phyloP scores from a whole-genome alignment of 1,140 invertebrate species.

The Doryteuthis pealeii region DNA sequence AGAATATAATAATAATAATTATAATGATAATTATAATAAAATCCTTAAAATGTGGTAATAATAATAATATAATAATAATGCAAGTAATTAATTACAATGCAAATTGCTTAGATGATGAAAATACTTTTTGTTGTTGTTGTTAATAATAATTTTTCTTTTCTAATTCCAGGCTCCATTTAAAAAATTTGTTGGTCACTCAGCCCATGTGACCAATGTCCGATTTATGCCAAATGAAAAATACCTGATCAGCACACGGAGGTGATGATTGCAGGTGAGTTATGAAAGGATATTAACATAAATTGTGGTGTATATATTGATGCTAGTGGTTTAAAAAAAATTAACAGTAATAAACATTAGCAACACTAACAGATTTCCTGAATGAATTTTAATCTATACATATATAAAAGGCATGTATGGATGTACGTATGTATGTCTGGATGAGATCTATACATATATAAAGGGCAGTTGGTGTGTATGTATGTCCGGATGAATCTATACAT shows the following conservation, averaged over 20 bases:
- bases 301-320: too few species aligned
- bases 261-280: slow-evolving; percentile 56
- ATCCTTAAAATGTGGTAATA: neutral
- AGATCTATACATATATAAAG: too few species aligned
- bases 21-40: neutral
- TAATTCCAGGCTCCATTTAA: slow-evolving; percentile 44
- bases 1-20: neutral
- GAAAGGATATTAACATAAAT: neutral
- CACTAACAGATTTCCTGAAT: neutral
- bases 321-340: too few species aligned
- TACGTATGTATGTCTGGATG: too few species aligned
- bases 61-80: neutral
- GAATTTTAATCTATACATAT: neutral
- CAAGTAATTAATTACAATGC: neutral
- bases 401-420: too few species aligned
- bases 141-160: neutral
- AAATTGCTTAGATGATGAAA: neutral
- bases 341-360: neutral
- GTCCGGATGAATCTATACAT: too few species aligned
- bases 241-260: slow-evolving; percentile 55
- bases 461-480: too few species aligned
- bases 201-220: slow-evolving; percentile 58
- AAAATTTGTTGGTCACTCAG: slow-evolving; percentile 55
- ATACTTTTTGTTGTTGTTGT: neutral
- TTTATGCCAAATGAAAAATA: slow-evolving; percentile 54